Base-by-base conservation (phyloP, 2,113 vertebrate species). In the Apus apus region DNA sequence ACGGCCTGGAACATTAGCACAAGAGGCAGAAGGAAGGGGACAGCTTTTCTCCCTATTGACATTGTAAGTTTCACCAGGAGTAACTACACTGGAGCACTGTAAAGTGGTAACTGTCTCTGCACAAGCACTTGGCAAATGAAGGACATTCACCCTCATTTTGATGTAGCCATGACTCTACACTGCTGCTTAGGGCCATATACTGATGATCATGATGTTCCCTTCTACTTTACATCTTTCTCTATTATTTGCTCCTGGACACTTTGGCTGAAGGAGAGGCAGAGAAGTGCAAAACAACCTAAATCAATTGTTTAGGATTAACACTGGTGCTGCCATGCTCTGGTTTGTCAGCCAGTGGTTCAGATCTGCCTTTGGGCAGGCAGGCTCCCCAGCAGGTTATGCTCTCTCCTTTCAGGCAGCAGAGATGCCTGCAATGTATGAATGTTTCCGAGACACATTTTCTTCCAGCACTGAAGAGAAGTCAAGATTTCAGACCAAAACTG, bases 41-140 rank as follows among this genome's bases (percentile, higher is more conserved):
- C 36, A n/a, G 64, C 21, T 91, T 95, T 79, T 48, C 30, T 85
- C 91, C 54, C 51, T 79, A 48, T 84, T 94, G 93, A 78, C n/a
- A 89, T 73, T 56, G 4, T 50, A 74, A 50, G 11, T 61, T 91
- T 81, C 71, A 93, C 60, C 83, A 89, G 91, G 45, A 36, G 21
- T 43, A 43, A 43, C 9, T 74, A 93, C 45, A 34, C 3, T 61
- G 32, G 50, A 81, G 45, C 4, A 5, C 40, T 38, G 76, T 13
- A 30, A 96, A 94, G 91, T n/a, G 57, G 79, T 79, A 95, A 76
- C 85, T 82, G 58, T 40, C 79, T 93, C 85, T 70, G 82, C 85
- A 87, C 60, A 51, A 74, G 56, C 8, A 36, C 50, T 61, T 85
- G 67, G 67, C 36, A 60, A 57, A 86, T 60, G 30, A 73, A 86